Evolutionary conservation across 2,797 vertebrate species (phyloP), one percentile per base, ranked within the genome.

Genomic region (Bradypodion pumilum): DNA sequence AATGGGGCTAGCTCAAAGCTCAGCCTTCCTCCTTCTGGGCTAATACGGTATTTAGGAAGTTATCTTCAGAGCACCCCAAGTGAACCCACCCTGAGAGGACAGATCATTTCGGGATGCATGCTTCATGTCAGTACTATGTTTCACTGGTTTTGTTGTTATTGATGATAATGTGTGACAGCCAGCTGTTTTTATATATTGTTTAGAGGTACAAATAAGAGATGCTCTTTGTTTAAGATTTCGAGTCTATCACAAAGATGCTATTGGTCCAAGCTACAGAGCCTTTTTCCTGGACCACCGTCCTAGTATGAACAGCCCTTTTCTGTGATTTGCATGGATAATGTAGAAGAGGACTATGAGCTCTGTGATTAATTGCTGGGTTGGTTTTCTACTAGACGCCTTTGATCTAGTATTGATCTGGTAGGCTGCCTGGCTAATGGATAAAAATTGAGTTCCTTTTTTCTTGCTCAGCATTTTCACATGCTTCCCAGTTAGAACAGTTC

Each of bases 351-450:
- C 80, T 62, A 29, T 79, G 85, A 86, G 80, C 78, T 80, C 89
- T 87, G 73, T 93, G 93, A 94, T 94, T 81, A 93, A 95, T 93
- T 85, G 85, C 82, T 83, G 85, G 91, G 92, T 92, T 82, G 75
- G 13, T 81, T 78, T 80, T 84, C 77, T 92, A 87, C 78, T 90
- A 90, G 94, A 92, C 93, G 93, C 90, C 92, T 95, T 95, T 95
- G 94, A 96, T 95, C 94, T 94, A 91, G 78, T 95, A 96, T 95
- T 85, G 95, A 96, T 96, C 69, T 78, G 86, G 89, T 89, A 59
- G 90, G 66, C 91, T 92, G 90, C 83, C 90, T 89, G 82, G 91
- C 73, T 95, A 95, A 92, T 92, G 87, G 90, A 69, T 65, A 63
- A 92, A 93, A 91, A 95, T 88, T 86, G 46, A n/a, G 40, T 40